Evolutionary conservation across 2,888 invertebrate species (phyloP).

Genomic region (Apotomis turbidana): DNA sequence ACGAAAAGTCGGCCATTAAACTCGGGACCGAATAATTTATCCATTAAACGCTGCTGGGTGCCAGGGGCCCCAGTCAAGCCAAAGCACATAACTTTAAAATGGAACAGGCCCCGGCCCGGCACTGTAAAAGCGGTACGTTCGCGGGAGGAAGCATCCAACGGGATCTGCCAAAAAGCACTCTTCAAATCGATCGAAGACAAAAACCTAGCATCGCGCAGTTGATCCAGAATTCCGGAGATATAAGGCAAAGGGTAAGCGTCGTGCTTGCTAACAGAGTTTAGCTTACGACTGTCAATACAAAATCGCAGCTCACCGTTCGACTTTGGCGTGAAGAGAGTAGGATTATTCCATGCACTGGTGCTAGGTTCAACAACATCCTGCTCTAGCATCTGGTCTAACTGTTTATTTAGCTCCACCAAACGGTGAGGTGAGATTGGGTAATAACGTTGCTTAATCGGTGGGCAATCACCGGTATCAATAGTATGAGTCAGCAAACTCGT

Average conservation of each 20-base stretch:
- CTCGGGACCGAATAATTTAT: constrained; percentile 27
- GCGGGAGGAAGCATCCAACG: not conserved
- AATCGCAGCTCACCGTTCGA: constrained; percentile 34
- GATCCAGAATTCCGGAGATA: constrained; percentile 12
- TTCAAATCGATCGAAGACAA: constrained; percentile 29
- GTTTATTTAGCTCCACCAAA: not conserved
- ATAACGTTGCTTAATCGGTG: constrained; percentile 6
- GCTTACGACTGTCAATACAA: constrained; percentile 41
- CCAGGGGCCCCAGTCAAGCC: constrained; percentile 38
- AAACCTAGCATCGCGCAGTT: not conserved
- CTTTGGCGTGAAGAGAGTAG: constrained; percentile 42
- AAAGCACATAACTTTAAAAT: constrained; percentile 41
- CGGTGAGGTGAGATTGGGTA: not conserved
- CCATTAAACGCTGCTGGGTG: constrained; percentile 26
- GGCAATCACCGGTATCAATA: not conserved
- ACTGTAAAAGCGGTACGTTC: constrained; percentile 32
- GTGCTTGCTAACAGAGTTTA: constrained; percentile 41
- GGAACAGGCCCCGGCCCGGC: constrained; percentile 16
- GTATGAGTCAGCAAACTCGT: not conserved
- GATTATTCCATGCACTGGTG: constrained; percentile 18
- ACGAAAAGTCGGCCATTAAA: constrained; percentile 31
- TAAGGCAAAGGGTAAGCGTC: constrained; percentile 30
- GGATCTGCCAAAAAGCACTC: constrained; percentile 34
- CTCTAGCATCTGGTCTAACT: constrained; percentile 12
- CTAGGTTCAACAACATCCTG: constrained; percentile 11